A percentile compares a stretch with the other conserved stretches of the same genome.
These are phyloP conservation scores for Neomicropteryx cornuta DNA, from an alignment of 1,140 invertebrate genomes.

Conservation along the genomic window DNA sequence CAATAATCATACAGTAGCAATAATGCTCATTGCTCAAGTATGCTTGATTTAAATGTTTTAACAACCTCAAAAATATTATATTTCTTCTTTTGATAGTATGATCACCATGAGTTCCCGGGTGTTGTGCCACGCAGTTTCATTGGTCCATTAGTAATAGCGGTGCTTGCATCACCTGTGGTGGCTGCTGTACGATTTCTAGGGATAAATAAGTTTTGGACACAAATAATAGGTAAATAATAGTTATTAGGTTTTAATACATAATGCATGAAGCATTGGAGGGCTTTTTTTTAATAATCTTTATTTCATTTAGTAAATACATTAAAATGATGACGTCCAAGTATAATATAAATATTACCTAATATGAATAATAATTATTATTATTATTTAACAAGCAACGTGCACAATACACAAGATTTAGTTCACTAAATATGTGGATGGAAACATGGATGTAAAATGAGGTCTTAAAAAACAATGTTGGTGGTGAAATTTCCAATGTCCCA, in stretches of 20 bases:
- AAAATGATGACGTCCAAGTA: constrained; percentile 3
- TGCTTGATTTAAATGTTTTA: no score
- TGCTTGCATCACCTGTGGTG: constrained; percentile 67
- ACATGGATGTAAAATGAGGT: no score
- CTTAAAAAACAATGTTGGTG: no score
- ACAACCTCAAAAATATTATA: no score
- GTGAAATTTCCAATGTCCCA: no score
- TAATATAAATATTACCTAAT: constrained; percentile 5
- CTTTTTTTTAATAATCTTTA: constrained; percentile 11
- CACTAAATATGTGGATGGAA: no score
- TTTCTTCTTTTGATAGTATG: no score
- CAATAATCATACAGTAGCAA: no score
- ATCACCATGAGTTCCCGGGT: constrained; percentile 96
- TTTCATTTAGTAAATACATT: constrained; percentile 12
- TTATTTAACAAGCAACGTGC: no score
- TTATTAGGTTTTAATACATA: constrained; percentile 8
- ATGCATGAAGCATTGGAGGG: not conserved
- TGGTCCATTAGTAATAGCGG: constrained; percentile 78
- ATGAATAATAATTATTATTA: no score
- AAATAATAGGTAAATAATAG: constrained; percentile 72
- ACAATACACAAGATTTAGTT: no score
- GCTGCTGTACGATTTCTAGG: constrained; percentile 54
- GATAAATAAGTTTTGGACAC: constrained; percentile 77
- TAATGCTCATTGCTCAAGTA: no score
- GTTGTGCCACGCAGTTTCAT: constrained; percentile 96